Evolutionary conservation across 2,113 vertebrate species (phyloP).

Genomic region (Pantherophis guttatus): DNA sequence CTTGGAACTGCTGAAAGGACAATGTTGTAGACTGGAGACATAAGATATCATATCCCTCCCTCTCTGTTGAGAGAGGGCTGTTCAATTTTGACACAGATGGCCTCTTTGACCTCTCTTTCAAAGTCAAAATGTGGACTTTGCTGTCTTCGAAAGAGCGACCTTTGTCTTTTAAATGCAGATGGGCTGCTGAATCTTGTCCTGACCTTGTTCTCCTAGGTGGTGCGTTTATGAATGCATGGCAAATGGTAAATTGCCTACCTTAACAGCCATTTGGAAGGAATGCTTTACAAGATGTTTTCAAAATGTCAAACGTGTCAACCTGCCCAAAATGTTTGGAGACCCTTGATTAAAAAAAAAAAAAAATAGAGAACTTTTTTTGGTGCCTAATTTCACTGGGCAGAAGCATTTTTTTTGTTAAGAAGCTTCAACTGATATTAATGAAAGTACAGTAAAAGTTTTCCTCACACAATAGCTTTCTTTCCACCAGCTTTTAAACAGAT

Average conservation of each 20-base stretch:
- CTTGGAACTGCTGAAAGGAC: too few species aligned
- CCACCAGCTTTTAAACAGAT: background rate
- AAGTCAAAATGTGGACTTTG: too few species aligned
- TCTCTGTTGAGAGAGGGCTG: too few species aligned
- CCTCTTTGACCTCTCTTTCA: too few species aligned
- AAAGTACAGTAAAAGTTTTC: background rate
- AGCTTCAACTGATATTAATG: background rate
- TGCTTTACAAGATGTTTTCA: background rate
- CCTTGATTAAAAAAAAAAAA: background rate
- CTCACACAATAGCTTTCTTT: background rate
- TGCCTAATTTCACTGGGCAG: background rate
- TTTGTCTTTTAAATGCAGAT: too few species aligned
- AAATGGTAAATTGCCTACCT: background rate
- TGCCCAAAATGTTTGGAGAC: background rate
- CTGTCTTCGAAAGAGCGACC: too few species aligned
- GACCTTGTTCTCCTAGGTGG: too few species aligned
- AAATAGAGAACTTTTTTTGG: background rate
- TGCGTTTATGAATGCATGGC: too few species aligned
- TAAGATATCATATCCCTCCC: too few species aligned
- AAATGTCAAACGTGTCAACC: background rate
- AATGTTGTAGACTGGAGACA: too few species aligned
- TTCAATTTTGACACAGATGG: too few species aligned
- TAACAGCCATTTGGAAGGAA: background rate
- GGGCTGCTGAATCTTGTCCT: too few species aligned
- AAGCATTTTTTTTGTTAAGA: background rate